Percentiles rank a stretch among this genome's conserved stretches.
These are phyloP conservation scores for Chironomus tentans DNA, from an alignment of 2,888 invertebrate genomes.

Conservation along the genomic window DNA sequence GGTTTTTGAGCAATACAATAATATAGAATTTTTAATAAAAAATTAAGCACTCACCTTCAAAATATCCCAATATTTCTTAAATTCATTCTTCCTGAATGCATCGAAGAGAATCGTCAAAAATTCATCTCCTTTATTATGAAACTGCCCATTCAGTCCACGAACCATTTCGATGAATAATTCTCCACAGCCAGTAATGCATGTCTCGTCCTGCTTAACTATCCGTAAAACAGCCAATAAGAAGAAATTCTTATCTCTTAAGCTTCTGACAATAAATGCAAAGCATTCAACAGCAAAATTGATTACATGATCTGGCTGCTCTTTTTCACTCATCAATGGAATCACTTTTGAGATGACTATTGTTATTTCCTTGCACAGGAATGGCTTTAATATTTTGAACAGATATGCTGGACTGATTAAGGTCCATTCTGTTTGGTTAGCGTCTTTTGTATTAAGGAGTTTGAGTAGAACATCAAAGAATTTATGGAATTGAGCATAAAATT, in stretches of 20 bases:
- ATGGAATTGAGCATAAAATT: constrained; percentile 81
- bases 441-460: constrained; percentile 59
- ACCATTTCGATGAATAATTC: constrained; percentile 81
- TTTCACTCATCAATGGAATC: constrained; percentile 65
- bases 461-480: constrained; percentile 65
- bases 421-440: constrained; percentile 79
- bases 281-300: constrained; percentile 92
- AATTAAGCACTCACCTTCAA: constrained; percentile 8
- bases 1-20: no score
- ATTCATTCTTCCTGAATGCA: constrained; percentile 47
- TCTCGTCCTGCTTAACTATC: constrained; percentile 59
- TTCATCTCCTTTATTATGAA: constrained; percentile 72
- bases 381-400: constrained; percentile 81
- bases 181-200: constrained; percentile 73
- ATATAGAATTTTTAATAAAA: no score
- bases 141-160: constrained; percentile 70
- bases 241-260: constrained; percentile 68
- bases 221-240: constrained; percentile 62
- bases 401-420: constrained; percentile 78
- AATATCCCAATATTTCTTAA: constrained; percentile 32
- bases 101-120: constrained; percentile 60
- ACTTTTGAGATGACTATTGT: constrained; percentile 60
- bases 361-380: constrained; percentile 71
- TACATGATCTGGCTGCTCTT: constrained; percentile 67
- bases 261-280: constrained; percentile 88